phyloP scores from a whole-genome alignment of 2,113 vertebrate species.

The Pollachius pollachius region DNA sequence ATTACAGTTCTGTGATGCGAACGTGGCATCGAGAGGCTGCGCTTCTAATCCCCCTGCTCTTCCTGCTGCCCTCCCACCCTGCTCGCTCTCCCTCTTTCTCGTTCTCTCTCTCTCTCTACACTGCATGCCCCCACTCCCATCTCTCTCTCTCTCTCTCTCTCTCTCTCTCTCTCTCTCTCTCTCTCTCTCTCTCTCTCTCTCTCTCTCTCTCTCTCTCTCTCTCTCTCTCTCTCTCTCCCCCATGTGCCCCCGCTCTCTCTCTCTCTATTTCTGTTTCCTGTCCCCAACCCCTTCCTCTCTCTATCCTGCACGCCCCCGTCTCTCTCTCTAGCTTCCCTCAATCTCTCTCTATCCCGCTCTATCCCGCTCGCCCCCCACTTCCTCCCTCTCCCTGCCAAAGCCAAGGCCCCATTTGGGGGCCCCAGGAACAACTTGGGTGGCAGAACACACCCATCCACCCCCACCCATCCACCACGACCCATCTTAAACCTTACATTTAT shows the following conservation, averaged over 20 bases:
- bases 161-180: not conserved
- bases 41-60: slow-evolving; percentile 1
- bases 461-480: not conserved
- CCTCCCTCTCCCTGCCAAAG: slow-evolving; percentile 50
- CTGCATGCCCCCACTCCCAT: slow-evolving; percentile 17
- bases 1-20: slow-evolving; percentile 65
- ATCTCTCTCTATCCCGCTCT: slow-evolving; percentile 21
- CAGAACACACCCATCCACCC: slow-evolving; percentile 19
- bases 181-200: not conserved
- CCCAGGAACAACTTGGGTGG: slow-evolving; percentile 68
- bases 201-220: not conserved
- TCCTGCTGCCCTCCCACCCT: not conserved
- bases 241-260: not conserved
- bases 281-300: slow-evolving; percentile 10
- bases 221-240: not conserved
- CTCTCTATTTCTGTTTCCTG: not conserved
- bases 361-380: slow-evolving; percentile 20
- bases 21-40: slow-evolving; percentile 67
- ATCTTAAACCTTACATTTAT: not conserved
- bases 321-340: slow-evolving; percentile 22
- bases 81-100: not conserved
- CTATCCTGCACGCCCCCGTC: too few species aligned
- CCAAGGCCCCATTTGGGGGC: slow-evolving; percentile 41
- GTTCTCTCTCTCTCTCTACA: not conserved
- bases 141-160: not conserved